Evolutionary conservation across 2,888 invertebrate species (phyloP), one percentile per base, ranked within the genome.

Genomic region (Volucella inflata): DNA sequence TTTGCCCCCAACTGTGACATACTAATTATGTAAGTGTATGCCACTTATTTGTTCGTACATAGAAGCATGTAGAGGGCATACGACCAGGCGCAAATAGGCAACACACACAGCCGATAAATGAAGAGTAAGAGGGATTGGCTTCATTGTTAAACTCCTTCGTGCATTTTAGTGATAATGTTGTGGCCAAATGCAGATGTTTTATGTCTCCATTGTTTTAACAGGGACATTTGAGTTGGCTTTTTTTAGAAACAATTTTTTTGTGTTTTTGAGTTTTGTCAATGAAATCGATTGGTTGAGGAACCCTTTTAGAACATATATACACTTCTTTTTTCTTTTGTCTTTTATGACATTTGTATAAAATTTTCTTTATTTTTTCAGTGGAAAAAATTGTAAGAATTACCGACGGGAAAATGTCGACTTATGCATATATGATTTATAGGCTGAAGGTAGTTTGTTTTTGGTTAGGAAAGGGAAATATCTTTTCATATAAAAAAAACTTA

Each of bases 161-260:
- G 84, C 53, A 80, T 65, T 80, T 55, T 84, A 55, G 60, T 74
- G 78, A 74, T 74, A 78, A 71, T 59, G 59, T n/a, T 75, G 70
- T 77, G 68, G 55, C 85, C 68, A 72, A 85, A 80, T 85, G 81
- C 85, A 85, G 85, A 85, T 85, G 85, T 72, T 77, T 85, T 85
- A 77, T 77, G 67, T 81, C 71, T 30, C 62, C 51, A 76, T 81
- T 85, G 76, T 81, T 46, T 81, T 77, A 30, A 30, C 40, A 51
- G 72, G 11, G 38, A 57, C 50, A 48, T 65, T 71, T 59, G 44
- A 60, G 51, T 64, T 62, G 55, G 48, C 11, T 51, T 79, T 64
- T 50, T 72, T 44, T 51, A 53, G 17, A 17, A 51, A 21, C n/a
- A 44, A 21, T 78, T 62, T 38, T 8, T 1, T 12, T 62, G 11